Base-by-base conservation (phyloP, 2,888 invertebrate species). In the Ptychoptera contaminata region DNA sequence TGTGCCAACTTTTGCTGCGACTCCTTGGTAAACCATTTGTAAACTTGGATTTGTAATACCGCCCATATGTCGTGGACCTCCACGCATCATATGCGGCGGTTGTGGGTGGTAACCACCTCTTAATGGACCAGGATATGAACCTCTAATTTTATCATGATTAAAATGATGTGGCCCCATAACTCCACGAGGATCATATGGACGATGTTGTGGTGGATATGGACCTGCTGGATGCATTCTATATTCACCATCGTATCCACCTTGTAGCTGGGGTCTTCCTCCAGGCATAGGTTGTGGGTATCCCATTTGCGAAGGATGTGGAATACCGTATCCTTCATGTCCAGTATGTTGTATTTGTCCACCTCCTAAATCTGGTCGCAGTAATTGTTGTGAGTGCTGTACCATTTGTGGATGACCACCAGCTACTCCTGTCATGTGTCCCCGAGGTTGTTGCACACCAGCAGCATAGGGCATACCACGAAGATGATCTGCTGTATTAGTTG, bases 1-100 rank as follows among this genome's bases (percentile, higher is more conserved):
- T 15, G 60, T 55, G 11, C 63, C 63, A 39, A 63, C 62, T 53
- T 63, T 62, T 2, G 60, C 62, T 1, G 59, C 59, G 5, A 64
- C 63, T 16, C 62, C 62, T 51, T 64, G 62, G 52, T 61, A 62
- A 38, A 63, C 62, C 23, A 23, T 23, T 9, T 62, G 61, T 16
- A 60, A 60, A 46, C 45, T 42, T 16, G 61, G 54, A 48, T 57
- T 60, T 14, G 54, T 53, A n/a, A 56, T 54, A 30, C 54, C 55
- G 48, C 53, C 53, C 37, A 52, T 46, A 47, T 55, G 56, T 23
- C 47, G 49, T n/a, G 49, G 49, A 12, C 51, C 44, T 5, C 23
- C 32, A 7, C 42, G 34, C 16, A 42, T 42, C 44, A 48, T 48
- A 10, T 46, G 43, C 39, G 49, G 49, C 12, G 47, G 48, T 49